Base-by-base conservation (phyloP, 2,113 vertebrate genomes). In the Bujurquina vittata region DNA sequence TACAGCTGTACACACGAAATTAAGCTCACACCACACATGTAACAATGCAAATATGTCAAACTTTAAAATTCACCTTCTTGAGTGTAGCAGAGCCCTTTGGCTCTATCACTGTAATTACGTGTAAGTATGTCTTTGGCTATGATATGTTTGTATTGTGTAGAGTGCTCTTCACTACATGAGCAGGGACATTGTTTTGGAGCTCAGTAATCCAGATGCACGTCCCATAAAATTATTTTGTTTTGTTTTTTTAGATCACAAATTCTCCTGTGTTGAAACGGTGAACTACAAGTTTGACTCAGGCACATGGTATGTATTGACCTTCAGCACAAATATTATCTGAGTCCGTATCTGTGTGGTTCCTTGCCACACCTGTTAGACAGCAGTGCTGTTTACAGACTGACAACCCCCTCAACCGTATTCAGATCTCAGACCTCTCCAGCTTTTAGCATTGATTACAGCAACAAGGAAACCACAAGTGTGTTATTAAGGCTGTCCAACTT, bases 271-370 rank as follows among this genome's bases (percentile, higher is more conserved):
- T 54, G 97, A 99, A 95, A 95, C 95, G 0, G 96, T 99, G 92
- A 98, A 98, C 87, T 95, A 95, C 95, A 99, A 99, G 93, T 98
- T 99, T 43, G 97, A 99, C 91, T 98, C 98, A 0, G 97, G 98
- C 82, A 96, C 98, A 77, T 99, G 98, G 98, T 99, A 94, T 90
- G 97, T 96, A 77, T 69, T 10, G 77, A 31, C 12, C 10, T 63
- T 73, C 35, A 26, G 8, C n/a, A 5, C 20, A 23, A 4, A 5
- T 23, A 52, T 83, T 62, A 11, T 76, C 56, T 81, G 15, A 18
- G 10, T 56, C 33, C 10, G 23, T 74, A 17, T 82, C 4, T 80
- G 14, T 43, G 55, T 43, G 26, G 22, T 57, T 72, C 52, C 0
- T 72, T 79, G 29, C 23, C 46, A 78, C 84, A 79, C 79, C 84